A percentile compares a stretch with the other conserved stretches of the same genome.
Conservation (phyloP, 2,888 invertebrate genomes). For the Hydrotaea diabolus region DNA sequence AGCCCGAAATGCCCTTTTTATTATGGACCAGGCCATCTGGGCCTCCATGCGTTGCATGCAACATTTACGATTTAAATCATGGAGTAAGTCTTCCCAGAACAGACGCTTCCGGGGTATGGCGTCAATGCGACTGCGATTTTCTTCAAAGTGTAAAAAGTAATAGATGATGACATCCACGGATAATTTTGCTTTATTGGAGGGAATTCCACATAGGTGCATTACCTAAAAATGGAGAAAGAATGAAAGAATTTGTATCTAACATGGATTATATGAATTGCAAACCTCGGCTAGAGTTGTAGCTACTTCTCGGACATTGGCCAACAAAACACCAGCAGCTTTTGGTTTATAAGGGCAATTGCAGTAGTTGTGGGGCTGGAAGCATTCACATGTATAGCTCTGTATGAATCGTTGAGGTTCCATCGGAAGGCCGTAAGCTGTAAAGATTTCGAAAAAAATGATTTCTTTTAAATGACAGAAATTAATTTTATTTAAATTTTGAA, state of each 20-base stretch:
- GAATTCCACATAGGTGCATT: conserved; percentile 74
- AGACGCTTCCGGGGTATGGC: conserved; percentile 70
- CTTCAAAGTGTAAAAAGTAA: conserved; percentile 76
- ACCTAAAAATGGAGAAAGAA: conserved; percentile 26
- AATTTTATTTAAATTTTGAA: too few species aligned
- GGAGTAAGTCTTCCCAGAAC: conserved; percentile 76
- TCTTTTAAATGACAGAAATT: not conserved
- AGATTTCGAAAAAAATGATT: not conserved
- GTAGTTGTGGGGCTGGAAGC: conserved; percentile 58
- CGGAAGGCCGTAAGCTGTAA: not conserved
- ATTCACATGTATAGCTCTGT: conserved; percentile 66
- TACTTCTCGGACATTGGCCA: conserved; percentile 57
- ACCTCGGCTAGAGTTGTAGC: conserved; percentile 53
- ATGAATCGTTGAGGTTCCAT: conserved; percentile 57
- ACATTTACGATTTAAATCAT: conserved; percentile 76
- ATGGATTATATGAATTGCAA: not conserved
- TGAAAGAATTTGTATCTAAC: not conserved
- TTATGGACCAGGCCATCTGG: conserved; percentile 76
- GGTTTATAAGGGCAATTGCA: conserved; percentile 65
- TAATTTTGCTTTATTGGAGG: conserved; percentile 71
- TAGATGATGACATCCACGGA: conserved; percentile 73
- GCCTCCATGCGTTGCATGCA: conserved; percentile 75
- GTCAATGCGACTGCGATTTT: conserved; percentile 70
- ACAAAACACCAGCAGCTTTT: conserved; percentile 27
- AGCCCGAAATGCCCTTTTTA: conserved; percentile 76